Percentiles rank a stretch among this genome's conserved stretches.
Evolutionary conservation across 2,888 invertebrate species (phyloP).

Genomic region (Leptinotarsa peninsularis): DNA sequence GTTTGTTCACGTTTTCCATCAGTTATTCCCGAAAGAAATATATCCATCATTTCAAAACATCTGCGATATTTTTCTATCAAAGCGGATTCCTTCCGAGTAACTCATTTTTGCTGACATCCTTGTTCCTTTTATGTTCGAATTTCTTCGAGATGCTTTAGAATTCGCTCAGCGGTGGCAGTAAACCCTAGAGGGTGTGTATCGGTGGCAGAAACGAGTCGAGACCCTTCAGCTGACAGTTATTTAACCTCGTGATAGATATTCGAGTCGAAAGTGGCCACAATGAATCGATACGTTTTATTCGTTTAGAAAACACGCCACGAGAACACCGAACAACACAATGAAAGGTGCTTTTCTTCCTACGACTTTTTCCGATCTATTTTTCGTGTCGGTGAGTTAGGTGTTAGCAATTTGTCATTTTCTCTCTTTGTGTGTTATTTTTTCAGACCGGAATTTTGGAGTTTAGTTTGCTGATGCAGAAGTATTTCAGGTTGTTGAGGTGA

Average conservation of each 20-base stretch:
- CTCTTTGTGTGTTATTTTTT: conserved; percentile 7
- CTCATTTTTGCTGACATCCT: conserved; percentile 53
- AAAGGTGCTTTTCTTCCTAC: conserved; percentile 28
- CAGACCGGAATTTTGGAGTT: conserved; percentile 7
- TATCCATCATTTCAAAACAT: conserved; percentile 38
- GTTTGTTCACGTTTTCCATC: conserved; percentile 29
- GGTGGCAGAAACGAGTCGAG: conserved; percentile 42
- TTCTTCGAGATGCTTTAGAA: conserved; percentile 49
- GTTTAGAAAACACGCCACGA: conserved; percentile 39
- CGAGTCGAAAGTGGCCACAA: conserved; percentile 43
- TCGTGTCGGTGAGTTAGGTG: conserved; percentile 15
- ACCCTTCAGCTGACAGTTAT: conserved; percentile 55
- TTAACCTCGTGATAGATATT: conserved; percentile 59
- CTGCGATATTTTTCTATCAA: conserved; percentile 45
- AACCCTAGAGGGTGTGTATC: conserved; percentile 31
- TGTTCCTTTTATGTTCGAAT: conserved; percentile 50
- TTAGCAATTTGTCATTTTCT: conserved; percentile 26
- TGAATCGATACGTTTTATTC: conserved; percentile 44
- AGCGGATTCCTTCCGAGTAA: conserved; percentile 50
- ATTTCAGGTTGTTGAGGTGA: not conserved
- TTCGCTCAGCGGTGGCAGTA: conserved; percentile 41
- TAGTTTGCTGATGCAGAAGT: conserved; percentile 7
- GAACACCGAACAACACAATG: conserved; percentile 20
- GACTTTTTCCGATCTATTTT: conserved; percentile 22
- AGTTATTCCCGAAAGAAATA: conserved; percentile 36